phyloP scores from a whole-genome alignment of 2,797 vertebrate genomes.

The Carapus acus region DNA sequence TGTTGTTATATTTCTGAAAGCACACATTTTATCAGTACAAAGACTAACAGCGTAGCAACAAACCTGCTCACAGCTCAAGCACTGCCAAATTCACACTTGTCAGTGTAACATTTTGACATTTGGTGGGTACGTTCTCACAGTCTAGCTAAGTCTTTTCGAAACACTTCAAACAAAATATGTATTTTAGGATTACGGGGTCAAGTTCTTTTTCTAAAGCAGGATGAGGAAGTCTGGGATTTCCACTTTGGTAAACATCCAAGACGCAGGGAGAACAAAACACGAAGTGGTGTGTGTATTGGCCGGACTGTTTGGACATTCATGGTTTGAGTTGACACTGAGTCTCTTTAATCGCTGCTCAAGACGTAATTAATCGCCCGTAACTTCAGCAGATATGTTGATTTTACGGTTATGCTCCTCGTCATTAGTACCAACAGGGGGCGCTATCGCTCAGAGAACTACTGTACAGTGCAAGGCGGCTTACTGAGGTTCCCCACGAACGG shows the following conservation, averaged over 20 bases:
- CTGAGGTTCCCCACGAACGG: conserved; percentile 21
- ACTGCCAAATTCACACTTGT: background rate
- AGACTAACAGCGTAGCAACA: background rate
- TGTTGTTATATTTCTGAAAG: no score
- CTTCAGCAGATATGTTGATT: conserved; percentile 25
- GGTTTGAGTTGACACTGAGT: no score
- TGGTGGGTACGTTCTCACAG: background rate
- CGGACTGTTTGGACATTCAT: background rate
- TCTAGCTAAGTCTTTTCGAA: background rate
- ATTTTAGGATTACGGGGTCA: background rate
- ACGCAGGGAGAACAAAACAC: background rate
- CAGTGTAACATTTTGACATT: background rate
- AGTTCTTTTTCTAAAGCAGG: background rate
- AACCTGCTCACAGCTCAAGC: background rate
- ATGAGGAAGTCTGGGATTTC: conserved; percentile 6
- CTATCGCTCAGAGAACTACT: conserved; percentile 34
- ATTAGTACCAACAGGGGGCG: conserved; percentile 52
- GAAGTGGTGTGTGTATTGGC: background rate
- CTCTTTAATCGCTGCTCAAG: no score
- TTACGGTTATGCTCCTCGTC: conserved; percentile 1
- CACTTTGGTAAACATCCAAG: background rate
- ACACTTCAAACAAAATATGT: background rate
- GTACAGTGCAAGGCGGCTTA: conserved; percentile 19
- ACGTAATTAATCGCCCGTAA: no score
- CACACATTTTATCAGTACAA: background rate